phyloP scores from a whole-genome alignment of 2,113 vertebrate genomes.

The Phainopepla nitens region DNA sequence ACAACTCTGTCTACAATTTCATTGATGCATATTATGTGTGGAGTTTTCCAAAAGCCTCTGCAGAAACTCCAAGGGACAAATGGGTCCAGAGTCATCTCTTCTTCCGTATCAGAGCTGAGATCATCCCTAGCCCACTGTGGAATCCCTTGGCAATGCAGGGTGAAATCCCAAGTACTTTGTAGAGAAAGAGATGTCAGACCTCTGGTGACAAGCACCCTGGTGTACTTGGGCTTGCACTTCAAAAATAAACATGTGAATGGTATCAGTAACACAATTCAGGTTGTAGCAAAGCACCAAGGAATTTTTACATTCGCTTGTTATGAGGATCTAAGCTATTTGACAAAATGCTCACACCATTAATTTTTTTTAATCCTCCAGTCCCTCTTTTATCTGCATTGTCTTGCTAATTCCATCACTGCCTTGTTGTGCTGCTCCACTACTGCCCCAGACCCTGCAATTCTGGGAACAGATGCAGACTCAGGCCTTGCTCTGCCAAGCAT shows the following conservation, averaged over 20 bases:
- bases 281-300: not conserved
- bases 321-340: not conserved
- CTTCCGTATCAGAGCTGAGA: not conserved
- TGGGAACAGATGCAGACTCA: not conserved
- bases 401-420: not conserved
- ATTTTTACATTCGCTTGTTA: not conserved
- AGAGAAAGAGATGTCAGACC: not conserved
- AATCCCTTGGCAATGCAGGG: not conserved
- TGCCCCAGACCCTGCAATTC: not conserved
- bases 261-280: not conserved
- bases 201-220: not conserved
- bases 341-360: not conserved
- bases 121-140: not conserved
- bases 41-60: not conserved
- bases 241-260: not conserved
- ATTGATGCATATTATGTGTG: no score
- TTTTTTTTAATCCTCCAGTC: not conserved
- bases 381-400: not conserved
- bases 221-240: not conserved
- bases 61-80: not conserved
- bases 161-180: not conserved
- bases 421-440: rapidly evolving
- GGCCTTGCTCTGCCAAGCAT: not conserved
- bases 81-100: not conserved
- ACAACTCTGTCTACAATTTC: not conserved